These are phyloP conservation scores for Rattus norvegicus DNA, from an alignment of 2,113 vertebrate species.

Conservation along the genomic window DNA sequence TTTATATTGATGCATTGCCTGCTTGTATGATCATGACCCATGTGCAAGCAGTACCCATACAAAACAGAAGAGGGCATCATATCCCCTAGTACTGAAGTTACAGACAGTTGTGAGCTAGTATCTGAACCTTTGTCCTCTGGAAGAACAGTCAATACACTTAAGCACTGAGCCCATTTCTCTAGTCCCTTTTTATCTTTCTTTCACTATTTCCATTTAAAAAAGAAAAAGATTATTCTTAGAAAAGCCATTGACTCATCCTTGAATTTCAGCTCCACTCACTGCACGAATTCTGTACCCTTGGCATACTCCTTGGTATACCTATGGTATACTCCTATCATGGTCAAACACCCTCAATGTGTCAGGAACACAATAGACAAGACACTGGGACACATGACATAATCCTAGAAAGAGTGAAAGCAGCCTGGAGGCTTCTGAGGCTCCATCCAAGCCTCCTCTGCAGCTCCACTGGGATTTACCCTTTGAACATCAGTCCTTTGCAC, in stretches of 20 bases:
- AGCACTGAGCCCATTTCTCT: background rate
- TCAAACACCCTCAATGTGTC: background rate
- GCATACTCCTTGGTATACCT: too few species aligned
- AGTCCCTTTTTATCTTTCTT: background rate
- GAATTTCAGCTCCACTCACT: background rate
- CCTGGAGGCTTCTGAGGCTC: background rate
- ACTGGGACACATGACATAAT: background rate
- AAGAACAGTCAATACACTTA: background rate
- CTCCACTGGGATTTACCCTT: background rate
- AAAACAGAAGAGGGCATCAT: background rate
- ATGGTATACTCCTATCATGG: background rate
- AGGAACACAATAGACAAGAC: background rate
- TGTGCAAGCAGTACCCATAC: background rate
- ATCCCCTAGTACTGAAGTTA: background rate
- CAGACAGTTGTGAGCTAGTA: background rate
- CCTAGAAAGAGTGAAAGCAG: background rate
- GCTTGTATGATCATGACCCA: background rate
- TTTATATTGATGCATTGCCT: background rate
- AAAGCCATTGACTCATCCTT: background rate
- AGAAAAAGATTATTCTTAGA: background rate
- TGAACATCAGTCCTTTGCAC: too few species aligned
- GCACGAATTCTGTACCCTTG: too few species aligned
- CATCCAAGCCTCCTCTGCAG: background rate
- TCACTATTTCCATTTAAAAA: background rate
- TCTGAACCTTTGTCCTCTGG: background rate